A percentile compares a stretch with the other conserved stretches of the same genome.
phyloP scores from a whole-genome alignment of 2,888 invertebrate species.

The Caenorhabditis afra region DNA sequence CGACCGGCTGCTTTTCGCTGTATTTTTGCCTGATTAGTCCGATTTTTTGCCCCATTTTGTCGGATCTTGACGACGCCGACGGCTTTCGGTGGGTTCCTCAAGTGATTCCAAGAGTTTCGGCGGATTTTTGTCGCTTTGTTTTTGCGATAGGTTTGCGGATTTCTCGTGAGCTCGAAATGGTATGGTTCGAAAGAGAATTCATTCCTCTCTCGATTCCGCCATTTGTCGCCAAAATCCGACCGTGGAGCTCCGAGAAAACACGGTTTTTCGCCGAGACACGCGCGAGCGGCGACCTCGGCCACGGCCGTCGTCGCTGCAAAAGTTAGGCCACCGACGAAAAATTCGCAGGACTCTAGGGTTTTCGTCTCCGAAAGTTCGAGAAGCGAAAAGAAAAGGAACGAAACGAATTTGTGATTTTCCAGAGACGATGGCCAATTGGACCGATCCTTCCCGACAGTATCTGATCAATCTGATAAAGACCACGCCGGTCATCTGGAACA shows the following conservation, averaged over 20 bases:
- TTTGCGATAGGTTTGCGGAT: neutral
- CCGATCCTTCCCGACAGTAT: constrained; percentile 66
- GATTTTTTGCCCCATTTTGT: neutral
- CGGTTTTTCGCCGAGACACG: neutral
- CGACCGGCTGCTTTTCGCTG: constrained; percentile 24
- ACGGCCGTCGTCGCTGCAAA: constrained; percentile 19
- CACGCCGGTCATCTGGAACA: constrained; percentile 52
- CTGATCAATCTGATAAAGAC: constrained; percentile 60
- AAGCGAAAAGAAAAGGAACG: neutral
- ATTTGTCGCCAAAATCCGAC: constrained; percentile 2
- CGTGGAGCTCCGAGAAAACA: neutral
- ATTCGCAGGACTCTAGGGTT: too few relatives aligned
- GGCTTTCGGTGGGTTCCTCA: neutral
- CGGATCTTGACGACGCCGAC: too few relatives aligned
- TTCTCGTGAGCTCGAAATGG: neutral
- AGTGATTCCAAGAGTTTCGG: neutral
- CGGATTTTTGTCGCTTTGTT: neutral
- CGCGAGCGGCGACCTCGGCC: constrained; percentile 2
- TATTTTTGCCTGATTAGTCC: constrained; percentile 3
- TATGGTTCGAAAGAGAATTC: neutral
- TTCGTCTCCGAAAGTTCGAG: neutral
- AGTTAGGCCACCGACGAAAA: constrained; percentile 2
- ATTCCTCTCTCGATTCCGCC: neutral
- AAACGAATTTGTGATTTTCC: constrained; percentile 1
- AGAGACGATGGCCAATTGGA: constrained; percentile 67